These are phyloP conservation scores for Megatriorchis doriae DNA, from an alignment of 2,113 vertebrate species.

Conservation along the genomic window DNA sequence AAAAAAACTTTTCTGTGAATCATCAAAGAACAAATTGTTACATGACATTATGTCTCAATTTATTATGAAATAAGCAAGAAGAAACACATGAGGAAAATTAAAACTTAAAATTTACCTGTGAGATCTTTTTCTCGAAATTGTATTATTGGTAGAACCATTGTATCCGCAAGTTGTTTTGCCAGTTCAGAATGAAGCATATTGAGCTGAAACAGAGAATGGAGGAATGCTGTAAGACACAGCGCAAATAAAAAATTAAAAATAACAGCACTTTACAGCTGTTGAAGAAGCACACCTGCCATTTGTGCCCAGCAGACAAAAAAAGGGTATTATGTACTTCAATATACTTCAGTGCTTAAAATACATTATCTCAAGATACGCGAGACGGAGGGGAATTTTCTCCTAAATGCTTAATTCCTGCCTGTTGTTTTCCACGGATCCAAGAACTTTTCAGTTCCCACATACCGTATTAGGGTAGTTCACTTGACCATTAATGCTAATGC, in stretches of 20 bases:
- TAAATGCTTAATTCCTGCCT: neutral
- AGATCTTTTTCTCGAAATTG: conserved; percentile 97
- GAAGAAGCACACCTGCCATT: neutral
- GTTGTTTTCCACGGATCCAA: neutral
- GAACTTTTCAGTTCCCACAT: neutral
- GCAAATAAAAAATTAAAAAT: neutral
- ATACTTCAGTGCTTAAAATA: neutral
- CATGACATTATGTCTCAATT: neutral
- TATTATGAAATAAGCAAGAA: neutral
- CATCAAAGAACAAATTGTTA: neutral
- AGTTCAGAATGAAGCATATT: conserved; percentile 89
- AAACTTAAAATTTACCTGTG: conserved; percentile 80
- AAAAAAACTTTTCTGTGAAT: neutral
- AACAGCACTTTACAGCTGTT: neutral
- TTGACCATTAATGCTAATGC: neutral
- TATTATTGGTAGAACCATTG: conserved; percentile 93
- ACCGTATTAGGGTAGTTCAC: neutral
- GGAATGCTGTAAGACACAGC: neutral
- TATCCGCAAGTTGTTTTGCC: conserved; percentile 91
- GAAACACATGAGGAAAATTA: neutral
- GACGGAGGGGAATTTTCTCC: neutral
- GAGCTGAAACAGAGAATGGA: conserved; percentile 76
- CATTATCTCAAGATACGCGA: neutral
- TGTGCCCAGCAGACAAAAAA: neutral
- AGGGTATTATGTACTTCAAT: neutral